Base-by-base conservation (phyloP, 2,797 vertebrate species). In the Coregonus ussuriensis region DNA sequence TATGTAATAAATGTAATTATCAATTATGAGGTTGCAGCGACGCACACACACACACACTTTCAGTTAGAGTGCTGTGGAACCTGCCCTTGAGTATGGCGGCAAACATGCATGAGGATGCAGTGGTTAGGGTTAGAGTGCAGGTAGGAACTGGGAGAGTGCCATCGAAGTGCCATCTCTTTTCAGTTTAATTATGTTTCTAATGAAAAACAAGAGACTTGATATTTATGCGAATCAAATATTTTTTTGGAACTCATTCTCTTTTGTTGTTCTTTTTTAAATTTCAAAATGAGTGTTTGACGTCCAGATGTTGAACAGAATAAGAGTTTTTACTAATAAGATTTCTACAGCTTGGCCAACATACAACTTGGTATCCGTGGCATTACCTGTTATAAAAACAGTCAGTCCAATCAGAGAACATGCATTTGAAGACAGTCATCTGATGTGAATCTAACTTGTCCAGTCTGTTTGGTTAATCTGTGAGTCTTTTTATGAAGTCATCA, bases 201-300 rank as follows among this genome's bases (percentile, higher is more conserved):
- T 54, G 71, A 72, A 31, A 35, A 71, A 51, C 35, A 47, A 6
- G 52, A 72, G 31, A 72, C 71, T 72, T 54, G 51, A 52, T 72
- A 52, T 72, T 72, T 52, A 52, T 71, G 70, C 1, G 47, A 71
- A 31, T 71, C 69, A 51, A 71, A 52, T 63, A 25, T 25, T 63
- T n/a, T 29, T 63, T 15, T 7, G 11, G 70, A 71, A 52, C 4
- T 53, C 70, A 71, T 71, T 25, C 47, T 29, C 51, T 52, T 53
- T 71, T 47, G 70, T 71, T 53, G 70, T 71, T 53, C 4, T 47
- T 47, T 53, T 52, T 29, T 71, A 5, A 51, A 53, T 71, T 53
- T 51, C 70, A 29, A 71, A 47, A 47, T 52, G 53, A 72, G 53
- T 59, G 31, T 72, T 72, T 72, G 52, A 33, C 71, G 1, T 56